These are phyloP conservation scores for Zapornia atra DNA, from an alignment of 2,113 vertebrate species.

Conservation along the genomic window DNA sequence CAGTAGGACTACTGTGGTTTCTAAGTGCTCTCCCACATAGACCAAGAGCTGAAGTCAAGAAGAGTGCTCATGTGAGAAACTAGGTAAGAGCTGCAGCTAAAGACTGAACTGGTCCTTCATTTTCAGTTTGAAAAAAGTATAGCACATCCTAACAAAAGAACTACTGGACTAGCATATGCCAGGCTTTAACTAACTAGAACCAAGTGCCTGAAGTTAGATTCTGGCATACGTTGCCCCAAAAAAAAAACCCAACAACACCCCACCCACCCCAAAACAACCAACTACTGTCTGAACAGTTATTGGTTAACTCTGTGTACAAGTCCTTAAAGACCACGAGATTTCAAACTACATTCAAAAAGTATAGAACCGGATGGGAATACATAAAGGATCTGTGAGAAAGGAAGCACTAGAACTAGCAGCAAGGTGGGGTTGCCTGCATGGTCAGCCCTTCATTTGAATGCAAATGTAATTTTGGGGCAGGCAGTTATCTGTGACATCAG, in stretches of 20 bases:
- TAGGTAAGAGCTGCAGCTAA: neutral
- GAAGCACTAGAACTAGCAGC: constrained; percentile 76
- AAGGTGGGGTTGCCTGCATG: constrained; percentile 78
- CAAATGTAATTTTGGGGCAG: constrained; percentile 85
- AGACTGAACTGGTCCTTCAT: neutral
- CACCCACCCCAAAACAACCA: too few relatives aligned
- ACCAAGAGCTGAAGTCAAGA: constrained; percentile 24
- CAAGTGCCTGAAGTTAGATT: neutral
- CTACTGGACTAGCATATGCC: neutral
- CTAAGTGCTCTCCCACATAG: constrained; percentile 36
- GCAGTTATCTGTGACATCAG: constrained; percentile 87
- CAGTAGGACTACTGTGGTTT: neutral
- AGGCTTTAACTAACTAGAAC: neutral
- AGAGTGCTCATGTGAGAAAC: neutral
- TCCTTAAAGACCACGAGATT: neutral
- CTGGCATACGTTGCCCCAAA: neutral
- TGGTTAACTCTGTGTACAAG: neutral
- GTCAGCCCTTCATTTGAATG: constrained; percentile 87
- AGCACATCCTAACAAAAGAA: neutral
- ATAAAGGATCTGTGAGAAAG: constrained; percentile 64
- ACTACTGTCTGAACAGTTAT: neutral
- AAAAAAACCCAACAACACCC: too few relatives aligned
- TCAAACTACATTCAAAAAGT: neutral
- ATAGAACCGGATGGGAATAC: neutral
- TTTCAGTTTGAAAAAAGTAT: neutral